phyloP scores from a whole-genome alignment of 2,797 vertebrate species.

The Alfaro cultratus region DNA sequence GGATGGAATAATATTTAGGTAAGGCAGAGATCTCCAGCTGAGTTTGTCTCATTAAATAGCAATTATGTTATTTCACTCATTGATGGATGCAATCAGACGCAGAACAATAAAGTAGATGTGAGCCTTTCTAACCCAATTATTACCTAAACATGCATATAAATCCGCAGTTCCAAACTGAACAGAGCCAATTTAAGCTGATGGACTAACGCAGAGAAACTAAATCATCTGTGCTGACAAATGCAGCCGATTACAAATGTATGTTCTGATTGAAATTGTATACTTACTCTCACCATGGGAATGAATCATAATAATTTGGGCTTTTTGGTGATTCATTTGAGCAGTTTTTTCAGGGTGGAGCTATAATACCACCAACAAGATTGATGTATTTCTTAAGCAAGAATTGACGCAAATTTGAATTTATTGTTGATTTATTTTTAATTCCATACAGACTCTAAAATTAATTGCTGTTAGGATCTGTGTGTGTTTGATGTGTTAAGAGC shows the following conservation, averaged over 20 bases:
- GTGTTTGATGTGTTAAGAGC: neutral
- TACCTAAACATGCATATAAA: neutral
- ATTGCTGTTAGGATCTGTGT: neutral
- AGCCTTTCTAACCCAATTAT: conserved; percentile 3
- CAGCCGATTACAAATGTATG: neutral
- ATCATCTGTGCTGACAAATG: neutral
- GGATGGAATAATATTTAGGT: conserved; percentile 38
- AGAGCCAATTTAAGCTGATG: neutral
- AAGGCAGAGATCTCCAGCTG: conserved; percentile 32
- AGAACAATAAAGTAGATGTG: neutral
- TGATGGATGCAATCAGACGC: conserved; percentile 1
- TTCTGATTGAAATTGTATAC: neutral
- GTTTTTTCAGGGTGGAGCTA: neutral
- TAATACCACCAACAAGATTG: neutral
- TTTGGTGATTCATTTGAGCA: neutral
- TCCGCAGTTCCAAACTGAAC: neutral
- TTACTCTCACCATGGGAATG: neutral
- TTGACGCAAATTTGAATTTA: neutral
- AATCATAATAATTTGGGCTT: neutral
- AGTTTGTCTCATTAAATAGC: conserved; percentile 23
- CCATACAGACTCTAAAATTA: neutral
- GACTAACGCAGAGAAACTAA: neutral
- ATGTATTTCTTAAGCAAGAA: neutral
- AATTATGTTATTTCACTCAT: conserved; percentile 12
- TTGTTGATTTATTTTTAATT: neutral